These are phyloP conservation scores for Cynodonichthys magdalenae DNA, from an alignment of 2,797 vertebrate species.

Conservation along the genomic window DNA sequence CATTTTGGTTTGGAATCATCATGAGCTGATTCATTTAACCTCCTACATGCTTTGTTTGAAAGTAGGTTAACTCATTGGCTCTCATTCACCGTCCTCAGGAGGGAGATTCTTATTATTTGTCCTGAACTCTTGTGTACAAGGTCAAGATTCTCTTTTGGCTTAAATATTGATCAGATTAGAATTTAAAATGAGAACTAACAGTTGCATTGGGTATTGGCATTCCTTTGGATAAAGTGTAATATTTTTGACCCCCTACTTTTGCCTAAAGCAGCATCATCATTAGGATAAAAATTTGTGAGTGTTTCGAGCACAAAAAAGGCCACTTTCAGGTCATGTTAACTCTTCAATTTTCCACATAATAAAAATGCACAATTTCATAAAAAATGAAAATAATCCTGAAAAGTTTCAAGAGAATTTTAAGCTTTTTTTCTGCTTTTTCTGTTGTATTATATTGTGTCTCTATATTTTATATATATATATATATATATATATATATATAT, in stretches of 20 bases:
- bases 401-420: not conserved
- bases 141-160: not conserved
- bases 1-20: slow-evolving; percentile 10
- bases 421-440: not conserved
- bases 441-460: not conserved
- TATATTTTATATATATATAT: not conserved
- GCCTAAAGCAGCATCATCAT: not conserved
- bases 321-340: not conserved
- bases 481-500: not conserved
- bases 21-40: not conserved
- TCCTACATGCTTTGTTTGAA: not conserved
- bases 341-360: not conserved
- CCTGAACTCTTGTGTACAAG: not conserved
- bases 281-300: not conserved
- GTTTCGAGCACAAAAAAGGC: not conserved
- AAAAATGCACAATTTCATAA: not conserved
- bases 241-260: slow-evolving; percentile 5
- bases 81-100: not conserved
- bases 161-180: not conserved
- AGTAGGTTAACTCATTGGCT: not conserved
- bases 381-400: not conserved
- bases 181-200: slow-evolving; percentile 9
- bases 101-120: not conserved
- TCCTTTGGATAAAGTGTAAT: not conserved
- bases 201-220: not conserved